phyloP scores from a whole-genome alignment of 2,797 vertebrate species.

The Chrosomus eos region DNA sequence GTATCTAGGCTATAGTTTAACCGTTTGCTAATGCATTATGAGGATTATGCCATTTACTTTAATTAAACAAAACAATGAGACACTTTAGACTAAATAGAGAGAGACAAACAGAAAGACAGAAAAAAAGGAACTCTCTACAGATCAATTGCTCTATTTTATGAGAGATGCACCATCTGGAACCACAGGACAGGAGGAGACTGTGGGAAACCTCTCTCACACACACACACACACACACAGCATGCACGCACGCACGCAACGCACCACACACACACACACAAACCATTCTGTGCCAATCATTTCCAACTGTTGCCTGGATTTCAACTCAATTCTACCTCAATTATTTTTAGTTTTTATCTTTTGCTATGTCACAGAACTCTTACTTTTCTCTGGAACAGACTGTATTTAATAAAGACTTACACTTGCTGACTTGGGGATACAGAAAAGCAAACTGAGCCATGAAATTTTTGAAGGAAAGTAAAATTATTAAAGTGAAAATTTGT shows the following conservation, averaged over 20 bases:
- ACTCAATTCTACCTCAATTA: constrained; percentile 26
- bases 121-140: not conserved
- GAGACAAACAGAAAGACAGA: constrained; percentile 9
- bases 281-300: constrained; percentile 52
- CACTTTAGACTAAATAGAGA: not conserved
- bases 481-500: not conserved
- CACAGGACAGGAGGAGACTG: constrained; percentile 35
- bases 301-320: constrained; percentile 47
- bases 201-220: constrained; percentile 41
- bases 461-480: not conserved
- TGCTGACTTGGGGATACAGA: not conserved
- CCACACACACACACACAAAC: constrained; percentile 38
- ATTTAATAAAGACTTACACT: not conserved
- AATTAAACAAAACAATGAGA: constrained; percentile 29
- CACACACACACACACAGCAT: constrained; percentile 32
- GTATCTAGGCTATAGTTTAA: too few relatives aligned
- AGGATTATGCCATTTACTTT: not conserved
- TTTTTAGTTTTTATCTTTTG: not conserved
- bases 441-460: not conserved
- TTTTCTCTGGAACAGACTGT: not conserved
- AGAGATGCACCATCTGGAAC: constrained; percentile 42
- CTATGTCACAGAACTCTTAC: not conserved
- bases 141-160: constrained; percentile 19
- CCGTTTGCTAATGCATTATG: constrained; percentile 23
- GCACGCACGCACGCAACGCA: constrained; percentile 15